These are phyloP conservation scores for Anoplophora glabripennis DNA, from an alignment of 1,140 invertebrate genomes.

Conservation along the genomic window DNA sequence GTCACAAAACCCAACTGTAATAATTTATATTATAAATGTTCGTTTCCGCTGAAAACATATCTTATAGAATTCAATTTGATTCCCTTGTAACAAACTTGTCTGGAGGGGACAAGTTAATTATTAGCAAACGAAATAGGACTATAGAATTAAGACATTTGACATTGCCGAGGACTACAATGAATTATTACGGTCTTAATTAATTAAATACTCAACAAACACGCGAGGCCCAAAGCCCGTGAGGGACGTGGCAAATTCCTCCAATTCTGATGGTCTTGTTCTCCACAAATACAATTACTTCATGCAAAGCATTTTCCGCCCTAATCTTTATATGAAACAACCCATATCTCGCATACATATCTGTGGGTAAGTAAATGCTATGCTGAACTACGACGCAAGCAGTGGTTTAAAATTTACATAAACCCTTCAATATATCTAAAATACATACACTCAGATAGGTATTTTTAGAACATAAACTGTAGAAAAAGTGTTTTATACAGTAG, in stretches of 20 bases:
- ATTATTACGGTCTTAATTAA: constrained; percentile 44
- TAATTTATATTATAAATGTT: constrained; percentile 5
- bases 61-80: constrained; percentile 17
- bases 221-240: background rate
- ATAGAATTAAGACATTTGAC: constrained; percentile 44
- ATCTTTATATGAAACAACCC: too few relatives aligned
- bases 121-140: constrained; percentile 37
- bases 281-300: background rate
- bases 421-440: too few relatives aligned
- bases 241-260: constrained; percentile 1
- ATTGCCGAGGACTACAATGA: constrained; percentile 41
- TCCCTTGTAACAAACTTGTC: constrained; percentile 8
- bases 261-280: background rate
- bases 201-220: constrained; percentile 36
- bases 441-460: too few relatives aligned
- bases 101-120: constrained; percentile 35
- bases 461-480: too few relatives aligned
- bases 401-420: too few relatives aligned
- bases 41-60: too few relatives aligned
- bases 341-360: too few relatives aligned
- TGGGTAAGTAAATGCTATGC: too few relatives aligned
- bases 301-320: too few relatives aligned
- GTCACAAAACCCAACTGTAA: constrained; percentile 16
- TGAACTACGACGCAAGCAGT: too few relatives aligned
- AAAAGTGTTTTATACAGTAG: too few relatives aligned